These are phyloP conservation scores for Pelosia muscerda DNA, from an alignment of 2,888 invertebrate genomes.

Conservation along the genomic window DNA sequence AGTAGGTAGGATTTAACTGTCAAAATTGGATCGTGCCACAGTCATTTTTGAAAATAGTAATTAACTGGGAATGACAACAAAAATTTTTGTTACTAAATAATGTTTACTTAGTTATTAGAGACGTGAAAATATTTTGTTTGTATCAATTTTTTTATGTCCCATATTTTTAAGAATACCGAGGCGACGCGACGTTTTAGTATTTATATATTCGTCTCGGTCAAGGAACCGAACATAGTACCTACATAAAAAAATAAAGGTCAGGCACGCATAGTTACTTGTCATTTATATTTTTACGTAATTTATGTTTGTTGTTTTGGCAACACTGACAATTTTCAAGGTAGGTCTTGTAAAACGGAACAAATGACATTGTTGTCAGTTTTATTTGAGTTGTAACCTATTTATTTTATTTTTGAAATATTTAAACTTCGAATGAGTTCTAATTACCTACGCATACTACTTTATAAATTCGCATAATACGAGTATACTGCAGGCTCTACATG, in stretches of 20 bases:
- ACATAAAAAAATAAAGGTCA: constrained; percentile 57
- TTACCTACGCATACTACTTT: no score
- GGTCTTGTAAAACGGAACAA: neutral
- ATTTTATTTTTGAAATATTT: neutral
- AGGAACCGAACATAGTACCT: constrained; percentile 56
- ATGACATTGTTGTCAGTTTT: neutral
- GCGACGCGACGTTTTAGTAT: neutral
- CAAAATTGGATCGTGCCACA: neutral
- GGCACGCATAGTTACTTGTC: constrained; percentile 32
- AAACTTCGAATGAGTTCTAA: neutral
- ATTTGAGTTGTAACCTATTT: neutral
- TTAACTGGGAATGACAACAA: neutral
- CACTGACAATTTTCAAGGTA: constrained; percentile 20
- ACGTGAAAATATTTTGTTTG: neutral
- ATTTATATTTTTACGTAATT: constrained; percentile 17
- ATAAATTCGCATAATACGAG: neutral
- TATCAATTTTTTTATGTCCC: neutral
- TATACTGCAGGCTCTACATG: neutral
- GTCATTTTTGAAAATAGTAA: neutral
- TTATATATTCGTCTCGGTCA: constrained; percentile 59
- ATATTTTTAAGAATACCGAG: constrained; percentile 8
- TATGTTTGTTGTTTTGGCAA: constrained; percentile 22
- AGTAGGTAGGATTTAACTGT: neutral
- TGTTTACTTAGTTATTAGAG: neutral
- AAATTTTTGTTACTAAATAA: neutral